phyloP scores from a whole-genome alignment of 2,113 vertebrate genomes.

The Dissostichus mawsoni region DNA sequence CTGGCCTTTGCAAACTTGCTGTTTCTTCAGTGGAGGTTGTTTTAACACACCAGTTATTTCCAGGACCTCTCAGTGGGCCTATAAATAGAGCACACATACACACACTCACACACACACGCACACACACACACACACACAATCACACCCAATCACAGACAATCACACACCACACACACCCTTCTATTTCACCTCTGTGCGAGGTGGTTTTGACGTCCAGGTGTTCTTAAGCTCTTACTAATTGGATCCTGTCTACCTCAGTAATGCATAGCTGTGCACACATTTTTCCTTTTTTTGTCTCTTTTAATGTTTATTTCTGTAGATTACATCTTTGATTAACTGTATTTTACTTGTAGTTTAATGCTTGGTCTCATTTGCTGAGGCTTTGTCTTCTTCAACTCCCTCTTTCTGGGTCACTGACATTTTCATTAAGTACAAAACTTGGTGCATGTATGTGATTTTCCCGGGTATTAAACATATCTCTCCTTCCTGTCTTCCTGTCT shows the following conservation, averaged over 20 bases:
- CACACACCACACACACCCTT: slow-evolving; percentile 1
- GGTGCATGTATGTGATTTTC: background rate
- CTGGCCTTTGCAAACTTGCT: slow-evolving; percentile 20
- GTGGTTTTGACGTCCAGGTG: slow-evolving; percentile 55
- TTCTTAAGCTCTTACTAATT: slow-evolving; percentile 32
- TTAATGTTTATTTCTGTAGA: background rate
- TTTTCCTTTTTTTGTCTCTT: background rate
- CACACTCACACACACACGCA: slow-evolving; percentile 5
- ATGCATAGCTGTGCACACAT: background rate
- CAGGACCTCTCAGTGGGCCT: slow-evolving; percentile 61
- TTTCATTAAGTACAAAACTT: background rate
- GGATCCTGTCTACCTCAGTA: background rate
- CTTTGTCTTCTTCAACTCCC: background rate
- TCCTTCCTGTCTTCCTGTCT: background rate
- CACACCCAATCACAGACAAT: background rate
- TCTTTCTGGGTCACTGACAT: background rate
- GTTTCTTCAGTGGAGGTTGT: slow-evolving; percentile 43
- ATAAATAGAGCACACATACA: slow-evolving; percentile 56
- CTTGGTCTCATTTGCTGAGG: background rate
- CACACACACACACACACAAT: background rate
- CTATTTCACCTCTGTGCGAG: slow-evolving; percentile 54
- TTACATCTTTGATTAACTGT: background rate
- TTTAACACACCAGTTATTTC: slow-evolving; percentile 60
- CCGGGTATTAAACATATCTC: slow-evolving; percentile 3
- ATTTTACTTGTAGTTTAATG: no score